A percentile compares a stretch with the other conserved stretches of the same genome.
phyloP scores from a whole-genome alignment of 2,113 vertebrate species.

The Rhea pennata region DNA sequence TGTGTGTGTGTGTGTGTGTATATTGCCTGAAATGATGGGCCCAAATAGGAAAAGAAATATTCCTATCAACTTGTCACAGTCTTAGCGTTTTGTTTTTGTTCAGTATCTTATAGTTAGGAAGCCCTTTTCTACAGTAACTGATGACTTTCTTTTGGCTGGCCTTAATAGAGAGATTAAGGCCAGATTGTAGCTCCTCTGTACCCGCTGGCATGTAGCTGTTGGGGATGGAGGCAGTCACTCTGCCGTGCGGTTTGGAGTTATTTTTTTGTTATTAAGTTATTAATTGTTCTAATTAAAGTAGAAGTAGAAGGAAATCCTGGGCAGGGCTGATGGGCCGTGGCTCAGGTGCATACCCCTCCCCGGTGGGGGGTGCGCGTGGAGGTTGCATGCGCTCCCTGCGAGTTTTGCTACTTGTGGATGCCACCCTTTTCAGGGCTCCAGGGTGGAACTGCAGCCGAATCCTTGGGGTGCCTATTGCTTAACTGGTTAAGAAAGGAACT shows the following conservation, averaged over 20 bases:
- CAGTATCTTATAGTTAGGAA: background rate
- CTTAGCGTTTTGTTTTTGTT: background rate
- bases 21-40: background rate
- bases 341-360: background rate
- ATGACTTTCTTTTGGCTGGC: background rate
- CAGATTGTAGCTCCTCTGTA: background rate
- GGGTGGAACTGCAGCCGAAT: background rate
- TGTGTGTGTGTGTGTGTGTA: background rate
- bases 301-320: background rate
- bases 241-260: background rate
- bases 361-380: accelerated
- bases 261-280: too few species aligned
- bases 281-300: too few species aligned
- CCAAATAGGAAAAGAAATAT: background rate
- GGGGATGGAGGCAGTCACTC: background rate
- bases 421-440: background rate
- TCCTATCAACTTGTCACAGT: background rate
- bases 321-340: accelerated
- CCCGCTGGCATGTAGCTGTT: background rate
- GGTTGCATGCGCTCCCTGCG: accelerated
- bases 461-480: background rate
- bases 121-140: background rate
- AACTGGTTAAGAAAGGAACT: background rate
- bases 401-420: background rate
- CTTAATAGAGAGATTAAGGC: background rate